These are phyloP conservation scores for Nematopogon swammerdamellus DNA, from an alignment of 2,888 invertebrate genomes.

Conservation along the genomic window DNA sequence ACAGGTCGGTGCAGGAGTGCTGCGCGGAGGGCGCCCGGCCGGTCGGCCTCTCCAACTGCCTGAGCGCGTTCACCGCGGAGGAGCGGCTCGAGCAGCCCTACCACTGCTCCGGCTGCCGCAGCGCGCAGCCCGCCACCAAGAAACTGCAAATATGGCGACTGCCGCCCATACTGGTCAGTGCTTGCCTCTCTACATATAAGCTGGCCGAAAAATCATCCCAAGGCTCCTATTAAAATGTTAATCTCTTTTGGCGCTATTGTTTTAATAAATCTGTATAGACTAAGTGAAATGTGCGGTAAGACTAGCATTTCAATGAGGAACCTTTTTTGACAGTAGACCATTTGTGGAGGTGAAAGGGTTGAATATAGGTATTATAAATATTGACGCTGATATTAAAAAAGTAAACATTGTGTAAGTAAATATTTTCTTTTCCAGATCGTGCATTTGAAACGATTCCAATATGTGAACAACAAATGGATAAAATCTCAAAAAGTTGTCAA, in stretches of 20 bases:
- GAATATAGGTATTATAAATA: no score
- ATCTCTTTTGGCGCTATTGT: no score
- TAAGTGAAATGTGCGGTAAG: no score
- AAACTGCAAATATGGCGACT: constrained; percentile 89
- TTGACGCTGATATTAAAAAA: no score
- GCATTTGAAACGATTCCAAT: constrained; percentile 90
- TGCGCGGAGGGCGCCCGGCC: constrained; percentile 75
- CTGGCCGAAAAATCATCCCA: neutral
- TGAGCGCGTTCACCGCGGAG: constrained; percentile 84
- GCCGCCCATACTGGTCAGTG: constrained; percentile 78
- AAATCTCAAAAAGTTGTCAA: constrained; percentile 92
- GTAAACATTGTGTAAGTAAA: no score
- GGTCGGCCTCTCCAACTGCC: constrained; percentile 79
- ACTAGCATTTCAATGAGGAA: no score
- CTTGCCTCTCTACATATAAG: no score
- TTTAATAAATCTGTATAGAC: no score
- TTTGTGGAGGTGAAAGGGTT: no score
- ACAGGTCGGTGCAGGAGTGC: constrained; percentile 68
- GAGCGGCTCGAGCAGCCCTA: constrained; percentile 85
- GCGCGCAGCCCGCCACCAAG: constrained; percentile 82
- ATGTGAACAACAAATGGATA: constrained; percentile 87
- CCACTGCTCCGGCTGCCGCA: constrained; percentile 80
- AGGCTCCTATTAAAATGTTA: no score
- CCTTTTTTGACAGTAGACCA: no score
- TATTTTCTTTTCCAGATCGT: constrained; percentile 63